Evolutionary conservation across 2,888 invertebrate genomes (phyloP).

Genomic region (Drosophila nr. perissopoda): DNA sequence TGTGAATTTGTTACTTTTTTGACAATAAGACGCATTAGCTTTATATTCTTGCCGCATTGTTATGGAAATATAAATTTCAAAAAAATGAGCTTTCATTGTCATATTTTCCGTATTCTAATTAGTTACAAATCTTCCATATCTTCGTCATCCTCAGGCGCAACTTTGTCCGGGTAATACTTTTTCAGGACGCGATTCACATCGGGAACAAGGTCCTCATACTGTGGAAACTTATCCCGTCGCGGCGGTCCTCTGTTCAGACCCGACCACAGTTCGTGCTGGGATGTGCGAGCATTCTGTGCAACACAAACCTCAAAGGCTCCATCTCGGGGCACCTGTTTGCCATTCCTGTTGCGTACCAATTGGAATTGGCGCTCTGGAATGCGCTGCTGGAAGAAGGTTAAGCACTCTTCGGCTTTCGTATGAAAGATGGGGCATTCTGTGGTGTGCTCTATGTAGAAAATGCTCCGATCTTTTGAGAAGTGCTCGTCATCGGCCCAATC

Average conservation of each 20-base stretch:
- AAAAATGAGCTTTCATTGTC: slow-evolving; percentile 32
- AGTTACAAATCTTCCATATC: slow-evolving; percentile 29
- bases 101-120: slow-evolving; percentile 33
- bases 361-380: slow-evolving; percentile 79
- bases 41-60: slow-evolving; percentile 42
- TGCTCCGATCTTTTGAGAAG: slow-evolving; percentile 80
- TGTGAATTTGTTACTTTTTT: slow-evolving; percentile 7
- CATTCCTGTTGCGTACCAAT: slow-evolving; percentile 75
- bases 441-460: slow-evolving; percentile 82
- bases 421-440: slow-evolving; percentile 82
- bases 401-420: slow-evolving; percentile 78
- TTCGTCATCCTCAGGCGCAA: slow-evolving; percentile 50
- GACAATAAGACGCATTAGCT: slow-evolving; percentile 49
- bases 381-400: slow-evolving; percentile 58
- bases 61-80: slow-evolving; percentile 38
- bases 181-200: slow-evolving; percentile 74
- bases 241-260: slow-evolving; percentile 82
- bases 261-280: slow-evolving; percentile 71
- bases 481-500: slow-evolving; percentile 79
- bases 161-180: slow-evolving; percentile 80
- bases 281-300: slow-evolving; percentile 82
- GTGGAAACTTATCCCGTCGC: slow-evolving; percentile 82
- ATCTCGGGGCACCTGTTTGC: slow-evolving; percentile 67
- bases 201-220: slow-evolving; percentile 68
- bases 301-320: slow-evolving; percentile 82